Evolutionary conservation across 2,797 vertebrate species (phyloP).

Genomic region (Paratrypauchen microcephalus): DNA sequence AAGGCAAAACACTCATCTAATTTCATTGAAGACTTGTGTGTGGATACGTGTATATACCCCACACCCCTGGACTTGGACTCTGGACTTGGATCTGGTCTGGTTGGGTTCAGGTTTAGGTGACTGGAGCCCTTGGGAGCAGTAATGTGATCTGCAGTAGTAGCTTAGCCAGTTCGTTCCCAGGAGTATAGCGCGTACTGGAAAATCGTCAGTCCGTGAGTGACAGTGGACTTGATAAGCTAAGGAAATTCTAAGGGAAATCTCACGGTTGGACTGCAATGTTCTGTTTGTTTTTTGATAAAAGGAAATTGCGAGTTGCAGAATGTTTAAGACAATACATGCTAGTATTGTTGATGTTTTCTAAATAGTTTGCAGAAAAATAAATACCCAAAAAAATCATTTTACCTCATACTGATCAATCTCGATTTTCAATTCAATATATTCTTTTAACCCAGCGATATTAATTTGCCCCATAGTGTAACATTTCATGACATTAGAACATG

Average conservation of each 20-base stretch:
- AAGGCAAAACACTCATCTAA: constrained; percentile 69
- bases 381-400: no score
- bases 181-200: constrained; percentile 58
- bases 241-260: not conserved
- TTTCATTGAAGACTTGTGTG: constrained; percentile 74
- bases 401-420: no score
- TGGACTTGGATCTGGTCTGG: constrained; percentile 64
- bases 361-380: no score
- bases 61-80: constrained; percentile 52
- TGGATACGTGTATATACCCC: constrained; percentile 75
- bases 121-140: constrained; percentile 78
- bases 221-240: not conserved
- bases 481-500: no score
- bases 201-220: constrained; percentile 47
- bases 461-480: no score
- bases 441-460: no score
- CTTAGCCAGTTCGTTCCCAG: constrained; percentile 70
- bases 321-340: not conserved
- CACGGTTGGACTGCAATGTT: not conserved
- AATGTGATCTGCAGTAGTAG: constrained; percentile 75
- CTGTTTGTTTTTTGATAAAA: not conserved
- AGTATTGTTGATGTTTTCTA: not conserved
- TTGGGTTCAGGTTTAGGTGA: constrained; percentile 79
- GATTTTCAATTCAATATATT: no score
- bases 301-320: not conserved